Evolutionary conservation across 1,140 invertebrate species (phyloP), one percentile per base, ranked within the genome.

Genomic region (Triops cancriformis): DNA sequence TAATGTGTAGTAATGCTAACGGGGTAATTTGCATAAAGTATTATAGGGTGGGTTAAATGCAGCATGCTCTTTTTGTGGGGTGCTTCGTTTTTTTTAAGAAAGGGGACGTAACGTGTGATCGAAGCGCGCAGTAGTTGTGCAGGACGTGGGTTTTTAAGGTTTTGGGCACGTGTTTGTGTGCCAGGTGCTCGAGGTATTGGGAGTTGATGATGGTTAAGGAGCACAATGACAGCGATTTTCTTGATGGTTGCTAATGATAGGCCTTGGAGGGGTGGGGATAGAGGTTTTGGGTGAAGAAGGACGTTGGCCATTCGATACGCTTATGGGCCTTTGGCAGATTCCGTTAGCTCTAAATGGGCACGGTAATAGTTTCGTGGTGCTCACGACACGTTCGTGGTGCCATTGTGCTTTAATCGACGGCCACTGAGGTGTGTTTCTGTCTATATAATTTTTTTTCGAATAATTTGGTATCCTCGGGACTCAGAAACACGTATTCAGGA

Each of bases 171-270:
- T 64, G 51, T 64, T 64, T 64, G 18, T 64, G 23, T 64, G n/a
- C 51, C 51, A 64, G 51, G n/a, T 64, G 51, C 51, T 64, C 18
- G 14, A 6, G 3, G 51, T 64, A 64, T 64, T 23, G 23, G 31
- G 51, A 23, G 51, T 64, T 64, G 51, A 23, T 64, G 51, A 64
- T 64, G 51, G 51, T 64, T 45, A 64, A 64, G 51, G 51, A 64
- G 51, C 51, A 64, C 51, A 64, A 64, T 64, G 51, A 64, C 51
- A 64, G 51, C 51, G 51, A 64, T 64, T 64, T 64, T 64, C 51
- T 64, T 64, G 51, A 64, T 64, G 51, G 51, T 23, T 64, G 51
- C 51, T 64, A 64, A 64, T 64, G 51, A 64, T 64, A 64, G 51
- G 51, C 51, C 51, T 64, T 23, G 51, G 51, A 23, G 23, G n/a